Conservation (phyloP, 2,888 invertebrate genomes). For the Pachymerium ferrugineum region DNA sequence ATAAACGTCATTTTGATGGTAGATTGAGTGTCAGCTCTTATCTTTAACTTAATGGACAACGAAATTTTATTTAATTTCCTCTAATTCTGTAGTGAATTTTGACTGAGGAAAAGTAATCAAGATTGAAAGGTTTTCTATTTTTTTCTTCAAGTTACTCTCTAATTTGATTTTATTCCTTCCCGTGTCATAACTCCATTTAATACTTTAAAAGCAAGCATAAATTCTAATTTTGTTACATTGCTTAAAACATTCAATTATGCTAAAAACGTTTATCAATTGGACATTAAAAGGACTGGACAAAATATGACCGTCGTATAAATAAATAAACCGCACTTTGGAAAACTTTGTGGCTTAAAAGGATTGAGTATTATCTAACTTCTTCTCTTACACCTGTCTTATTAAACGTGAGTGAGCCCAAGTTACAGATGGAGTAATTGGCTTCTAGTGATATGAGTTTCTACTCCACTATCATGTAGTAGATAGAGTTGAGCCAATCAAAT, state of each 20-base stretch:
- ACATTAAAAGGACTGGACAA: too few relatives aligned
- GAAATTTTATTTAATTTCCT: conserved; percentile 8
- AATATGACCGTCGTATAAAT: not conserved
- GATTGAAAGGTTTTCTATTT: not conserved
- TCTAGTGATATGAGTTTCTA: conserved; percentile 21
- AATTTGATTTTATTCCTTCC: not conserved
- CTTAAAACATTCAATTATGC: too few relatives aligned
- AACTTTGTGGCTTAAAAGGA: conserved; percentile 20
- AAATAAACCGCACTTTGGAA: not conserved
- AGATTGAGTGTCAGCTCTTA: not conserved
- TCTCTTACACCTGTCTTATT: conserved; percentile 15
- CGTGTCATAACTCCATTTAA: too few relatives aligned
- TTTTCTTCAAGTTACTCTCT: not conserved
- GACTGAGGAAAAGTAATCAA: not conserved
- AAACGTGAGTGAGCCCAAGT: conserved; percentile 15
- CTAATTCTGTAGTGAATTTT: not conserved
- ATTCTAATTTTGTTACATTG: too few relatives aligned
- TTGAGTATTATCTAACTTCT: not conserved
- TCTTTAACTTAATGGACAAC: not conserved
- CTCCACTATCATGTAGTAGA: conserved; percentile 15
- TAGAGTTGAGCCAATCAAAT: conserved; percentile 12
- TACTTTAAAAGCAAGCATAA: too few relatives aligned
- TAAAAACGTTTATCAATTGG: too few relatives aligned
- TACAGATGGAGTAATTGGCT: conserved; percentile 22
- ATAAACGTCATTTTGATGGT: not conserved